phyloP scores from a whole-genome alignment of 2,113 vertebrate species.

The Elgaria multicarinata region DNA sequence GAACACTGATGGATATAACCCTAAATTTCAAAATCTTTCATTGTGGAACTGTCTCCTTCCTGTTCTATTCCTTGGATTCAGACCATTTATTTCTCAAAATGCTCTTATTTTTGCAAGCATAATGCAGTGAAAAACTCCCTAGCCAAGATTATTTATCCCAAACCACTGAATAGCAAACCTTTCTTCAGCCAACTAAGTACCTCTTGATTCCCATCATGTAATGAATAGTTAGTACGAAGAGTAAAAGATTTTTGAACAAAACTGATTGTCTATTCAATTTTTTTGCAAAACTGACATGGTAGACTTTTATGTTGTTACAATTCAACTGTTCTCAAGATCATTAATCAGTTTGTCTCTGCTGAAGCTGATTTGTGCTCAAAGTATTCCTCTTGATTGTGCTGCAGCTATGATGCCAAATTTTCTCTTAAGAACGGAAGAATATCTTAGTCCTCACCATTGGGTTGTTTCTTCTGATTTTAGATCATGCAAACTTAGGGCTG shows the following conservation, averaged over 20 bases:
- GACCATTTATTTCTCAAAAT: neutral
- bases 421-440: neutral
- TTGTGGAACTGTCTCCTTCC: neutral
- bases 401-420: constrained; percentile 24
- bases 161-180: neutral
- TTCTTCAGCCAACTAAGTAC: neutral
- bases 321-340: constrained; percentile 6
- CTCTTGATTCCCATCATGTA: neutral
- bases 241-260: neutral
- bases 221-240: neutral
- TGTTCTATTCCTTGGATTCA: neutral
- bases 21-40: neutral
- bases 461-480: constrained; percentile 19
- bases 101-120: neutral
- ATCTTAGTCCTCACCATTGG: neutral
- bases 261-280: neutral
- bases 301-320: constrained; percentile 33
- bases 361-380: constrained; percentile 42
- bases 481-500: neutral
- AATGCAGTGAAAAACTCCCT: neutral
- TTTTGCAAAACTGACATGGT: neutral
- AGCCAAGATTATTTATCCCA: neutral
- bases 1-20: neutral
- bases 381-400: constrained; percentile 34
- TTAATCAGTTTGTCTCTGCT: neutral